phyloP scores from a whole-genome alignment of 1,140 invertebrate genomes.

The Lepeophtheirus salmonis region DNA sequence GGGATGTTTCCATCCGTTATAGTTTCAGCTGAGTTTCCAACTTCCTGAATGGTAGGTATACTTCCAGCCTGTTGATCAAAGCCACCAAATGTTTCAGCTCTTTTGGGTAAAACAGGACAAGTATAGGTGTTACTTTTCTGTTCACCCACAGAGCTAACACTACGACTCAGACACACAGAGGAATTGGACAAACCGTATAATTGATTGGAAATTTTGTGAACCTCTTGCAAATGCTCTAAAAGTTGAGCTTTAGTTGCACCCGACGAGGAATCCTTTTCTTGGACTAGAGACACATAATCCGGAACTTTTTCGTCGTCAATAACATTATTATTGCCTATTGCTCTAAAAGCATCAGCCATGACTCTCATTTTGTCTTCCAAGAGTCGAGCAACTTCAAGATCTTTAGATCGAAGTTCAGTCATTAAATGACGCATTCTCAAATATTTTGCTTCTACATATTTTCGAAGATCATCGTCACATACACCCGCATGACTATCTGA shows the following conservation, averaged over 20 bases:
- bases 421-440: slow-evolving; percentile 40
- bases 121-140: slow-evolving; percentile 60
- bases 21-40: too few species aligned
- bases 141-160: slow-evolving; percentile 75
- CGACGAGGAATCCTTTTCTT: slow-evolving; percentile 9
- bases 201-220: slow-evolving; percentile 45
- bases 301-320: not conserved
- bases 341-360: slow-evolving; percentile 53
- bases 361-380: slow-evolving; percentile 72
- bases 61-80: slow-evolving; percentile 53
- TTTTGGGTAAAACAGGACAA: slow-evolving; percentile 59
- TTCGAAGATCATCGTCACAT: slow-evolving; percentile 39
- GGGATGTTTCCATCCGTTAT: slow-evolving; percentile 29
- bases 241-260: not conserved
- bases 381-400: slow-evolving; percentile 58
- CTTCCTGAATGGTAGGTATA: too few species aligned
- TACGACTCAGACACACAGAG: slow-evolving; percentile 56
- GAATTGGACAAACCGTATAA: slow-evolving; percentile 46
- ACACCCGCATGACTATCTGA: slow-evolving; percentile 36
- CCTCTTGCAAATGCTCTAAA: not conserved
- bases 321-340: slow-evolving; percentile 21
- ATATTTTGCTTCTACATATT: slow-evolving; percentile 46
- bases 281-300: slow-evolving; percentile 4
- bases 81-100: slow-evolving; percentile 83
- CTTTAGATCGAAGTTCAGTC: slow-evolving; percentile 59